Evolutionary conservation across 2,113 vertebrate species (phyloP), one percentile per base, ranked within the genome.

Genomic region (Petrocephalus zakoni): DNA sequence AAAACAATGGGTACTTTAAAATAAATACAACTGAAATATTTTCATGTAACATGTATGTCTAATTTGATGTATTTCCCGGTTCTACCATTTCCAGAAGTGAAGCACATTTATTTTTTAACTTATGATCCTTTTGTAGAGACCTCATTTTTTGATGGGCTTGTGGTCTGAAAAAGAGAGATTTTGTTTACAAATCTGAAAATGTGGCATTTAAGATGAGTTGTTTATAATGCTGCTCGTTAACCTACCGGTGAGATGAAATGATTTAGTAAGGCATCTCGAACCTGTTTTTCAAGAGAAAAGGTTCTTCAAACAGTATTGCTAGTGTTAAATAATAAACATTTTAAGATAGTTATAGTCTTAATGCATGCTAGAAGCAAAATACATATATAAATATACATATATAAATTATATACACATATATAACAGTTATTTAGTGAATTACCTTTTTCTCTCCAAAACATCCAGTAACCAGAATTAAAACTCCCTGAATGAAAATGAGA

Each of bases 381-480:
- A 17, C 15, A 78, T 4, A 42, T 42, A 56, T 86, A 17, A 8
- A 78, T 4, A 42, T 42, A 42, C 1, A 42, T 42, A 42, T 42
- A 42, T 42, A 42, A 42, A 42, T 2, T 42, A 42, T 42, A 42
- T 42, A 42, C 42, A 61, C 22, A 75, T 21, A 8, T 51, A 47
- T 68, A 47, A 49, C 42, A 25, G 64, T 34, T 2, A 47, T 9
- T 9, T 9, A 58, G 46, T 78, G 52, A 90, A 89, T 91, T 94
- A 95, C 96, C 94, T 84, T 89, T 94, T 90, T 94, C 86, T 96
- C 96, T 51, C 91, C 92, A 68, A 95, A 51, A 91, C 91, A 94
- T 7, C 92, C 92, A 42, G 94, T 94, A 72, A 96, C 58, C 64
- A 96, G 90, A 90, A 96, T 95, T 83, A 95, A 96, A 8, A 96